Conservation (phyloP, 1,140 invertebrate species). For the Aphelenchoides avenae region DNA sequence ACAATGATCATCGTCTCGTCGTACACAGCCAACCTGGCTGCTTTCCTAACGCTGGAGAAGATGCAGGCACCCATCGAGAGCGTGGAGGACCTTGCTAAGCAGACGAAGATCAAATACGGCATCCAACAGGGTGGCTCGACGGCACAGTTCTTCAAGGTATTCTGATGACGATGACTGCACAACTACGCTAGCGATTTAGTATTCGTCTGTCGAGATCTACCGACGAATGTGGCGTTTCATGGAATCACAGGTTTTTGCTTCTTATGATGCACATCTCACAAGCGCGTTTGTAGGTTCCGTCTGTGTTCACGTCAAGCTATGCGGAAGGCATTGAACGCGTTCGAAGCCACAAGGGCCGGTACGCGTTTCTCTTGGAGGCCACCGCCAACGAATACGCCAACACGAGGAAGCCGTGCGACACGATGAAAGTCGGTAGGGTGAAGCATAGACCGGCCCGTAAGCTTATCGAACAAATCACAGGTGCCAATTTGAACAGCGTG, state of each 20-base stretch:
- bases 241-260: constrained; percentile 69
- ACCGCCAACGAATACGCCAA: constrained; percentile 91
- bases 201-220: constrained; percentile 81
- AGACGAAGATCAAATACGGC: constrained; percentile 92
- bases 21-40: constrained; percentile 94
- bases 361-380: constrained; percentile 87
- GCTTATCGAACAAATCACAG: constrained; percentile 34
- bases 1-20: constrained; percentile 87
- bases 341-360: constrained; percentile 77
- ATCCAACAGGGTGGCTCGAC: constrained; percentile 80
- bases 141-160: constrained; percentile 84
- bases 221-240: constrained; percentile 93
- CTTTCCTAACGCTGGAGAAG: constrained; percentile 82
- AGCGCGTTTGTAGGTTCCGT: constrained; percentile 37
- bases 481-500: constrained; percentile 61
- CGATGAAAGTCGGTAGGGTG: constrained; percentile 76
- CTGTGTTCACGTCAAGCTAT: constrained; percentile 72
- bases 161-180: constrained; percentile 15
- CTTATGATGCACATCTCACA: not conserved
- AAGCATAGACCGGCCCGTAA: not conserved
- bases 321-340: constrained; percentile 78
- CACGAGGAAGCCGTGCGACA: constrained; percentile 84
- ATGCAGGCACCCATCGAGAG: constrained; percentile 91
- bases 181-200: constrained; percentile 19
- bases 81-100: constrained; percentile 82